Percentiles rank a stretch among this genome's conserved stretches.
phyloP scores from a whole-genome alignment of 2,797 vertebrate genomes.

The Acrossocheilus wenchowensis region DNA sequence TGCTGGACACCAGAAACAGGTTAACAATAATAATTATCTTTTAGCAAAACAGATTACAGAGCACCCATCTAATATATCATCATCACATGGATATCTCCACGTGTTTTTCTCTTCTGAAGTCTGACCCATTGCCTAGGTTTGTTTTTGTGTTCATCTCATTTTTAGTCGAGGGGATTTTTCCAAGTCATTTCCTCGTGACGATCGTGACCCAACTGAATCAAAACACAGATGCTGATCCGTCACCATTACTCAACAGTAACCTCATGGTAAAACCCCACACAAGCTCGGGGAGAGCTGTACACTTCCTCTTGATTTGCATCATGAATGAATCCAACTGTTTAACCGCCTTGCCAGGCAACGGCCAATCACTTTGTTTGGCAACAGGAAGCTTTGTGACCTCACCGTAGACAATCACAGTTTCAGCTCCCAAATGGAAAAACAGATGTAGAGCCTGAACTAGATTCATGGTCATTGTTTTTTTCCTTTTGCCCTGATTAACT shows the following conservation, averaged over 20 bases:
- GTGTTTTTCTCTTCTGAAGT: constrained; percentile 11
- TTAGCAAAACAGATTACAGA: constrained; percentile 7
- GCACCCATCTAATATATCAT: constrained; percentile 20
- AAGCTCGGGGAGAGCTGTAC: neutral
- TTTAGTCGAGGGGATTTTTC: constrained; percentile 50
- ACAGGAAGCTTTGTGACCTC: constrained; percentile 51
- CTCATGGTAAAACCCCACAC: constrained; percentile 53
- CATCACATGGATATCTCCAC: constrained; percentile 21
- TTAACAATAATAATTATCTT: neutral
- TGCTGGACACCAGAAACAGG: neutral
- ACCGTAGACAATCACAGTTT: constrained; percentile 28
- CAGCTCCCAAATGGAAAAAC: constrained; percentile 42
- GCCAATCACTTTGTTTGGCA: constrained; percentile 51
- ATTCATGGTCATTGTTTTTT: constrained; percentile 12
- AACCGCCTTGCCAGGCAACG: constrained; percentile 39
- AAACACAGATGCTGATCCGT: constrained; percentile 43
- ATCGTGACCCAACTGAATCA: constrained; percentile 26
- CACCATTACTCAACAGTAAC: constrained; percentile 34
- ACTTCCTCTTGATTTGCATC: constrained; percentile 56
- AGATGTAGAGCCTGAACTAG: constrained; percentile 37
- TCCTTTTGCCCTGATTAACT: constrained; percentile 27
- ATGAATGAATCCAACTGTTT: constrained; percentile 54
- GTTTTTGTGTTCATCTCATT: constrained; percentile 21
- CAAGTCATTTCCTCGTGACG: constrained; percentile 52
- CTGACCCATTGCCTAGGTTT: constrained; percentile 16